These are phyloP conservation scores for Schizopygopsis pylzovi DNA, from an alignment of 2,797 vertebrate species.

Conservation along the genomic window DNA sequence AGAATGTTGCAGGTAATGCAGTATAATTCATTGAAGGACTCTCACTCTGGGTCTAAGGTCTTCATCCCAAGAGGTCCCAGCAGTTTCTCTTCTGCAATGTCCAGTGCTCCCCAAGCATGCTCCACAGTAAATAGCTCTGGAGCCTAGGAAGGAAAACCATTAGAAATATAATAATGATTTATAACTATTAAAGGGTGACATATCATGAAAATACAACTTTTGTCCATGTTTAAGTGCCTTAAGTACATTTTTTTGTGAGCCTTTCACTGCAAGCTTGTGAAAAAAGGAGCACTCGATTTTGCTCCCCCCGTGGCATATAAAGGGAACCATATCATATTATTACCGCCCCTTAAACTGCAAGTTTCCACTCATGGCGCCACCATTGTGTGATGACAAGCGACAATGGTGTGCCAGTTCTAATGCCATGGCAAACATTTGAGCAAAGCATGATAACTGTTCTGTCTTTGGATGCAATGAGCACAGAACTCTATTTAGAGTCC, in stretches of 20 bases:
- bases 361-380: too few species aligned
- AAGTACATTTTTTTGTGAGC: background rate
- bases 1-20: background rate
- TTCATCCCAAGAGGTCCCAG: conserved; percentile 97
- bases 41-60: conserved; percentile 96
- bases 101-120: conserved; percentile 90
- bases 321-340: too few species aligned
- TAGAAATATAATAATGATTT: background rate
- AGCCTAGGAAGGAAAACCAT: conserved; percentile 73
- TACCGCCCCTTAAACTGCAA: too few species aligned
- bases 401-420: background rate
- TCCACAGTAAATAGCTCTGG: conserved; percentile 90
- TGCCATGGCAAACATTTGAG: background rate
- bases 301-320: too few species aligned
- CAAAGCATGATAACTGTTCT: background rate
- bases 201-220: background rate
- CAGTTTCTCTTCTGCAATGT: conserved; percentile 89
- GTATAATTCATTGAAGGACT: conserved; percentile 42
- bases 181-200: background rate
- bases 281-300: too few species aligned
- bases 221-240: background rate
- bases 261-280: too few species aligned
- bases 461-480: background rate
- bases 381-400: too few species aligned
- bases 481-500: background rate